These are phyloP conservation scores for Cuculus canorus DNA, from an alignment of 2,797 vertebrate genomes.

Conservation along the genomic window DNA sequence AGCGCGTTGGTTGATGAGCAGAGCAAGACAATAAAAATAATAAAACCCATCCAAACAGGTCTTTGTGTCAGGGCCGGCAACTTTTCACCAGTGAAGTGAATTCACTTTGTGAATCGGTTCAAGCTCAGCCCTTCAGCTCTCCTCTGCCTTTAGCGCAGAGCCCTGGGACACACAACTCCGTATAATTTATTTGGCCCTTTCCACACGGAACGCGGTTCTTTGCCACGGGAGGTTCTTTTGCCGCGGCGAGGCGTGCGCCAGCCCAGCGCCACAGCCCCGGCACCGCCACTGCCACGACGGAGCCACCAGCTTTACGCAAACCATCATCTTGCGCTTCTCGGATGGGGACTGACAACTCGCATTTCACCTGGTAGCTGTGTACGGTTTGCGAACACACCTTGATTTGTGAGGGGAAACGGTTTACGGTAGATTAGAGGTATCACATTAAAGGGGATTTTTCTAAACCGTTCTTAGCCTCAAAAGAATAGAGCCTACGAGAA, in stretches of 20 bases:
- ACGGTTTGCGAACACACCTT: rapidly evolving
- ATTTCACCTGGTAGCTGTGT: rapidly evolving
- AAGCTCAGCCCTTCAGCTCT: rapidly evolving
- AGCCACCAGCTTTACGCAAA: background rate
- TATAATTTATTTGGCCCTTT: rapidly evolving
- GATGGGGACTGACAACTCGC: background rate
- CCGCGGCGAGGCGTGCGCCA: rapidly evolving
- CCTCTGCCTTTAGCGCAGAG: background rate
- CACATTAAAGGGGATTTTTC: background rate
- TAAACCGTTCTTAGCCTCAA: rapidly evolving
- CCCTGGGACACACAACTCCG: rapidly evolving
- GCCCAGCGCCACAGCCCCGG: background rate
- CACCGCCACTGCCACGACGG: rapidly evolving
- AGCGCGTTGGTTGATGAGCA: background rate
- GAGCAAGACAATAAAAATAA: background rate
- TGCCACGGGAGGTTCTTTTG: background rate
- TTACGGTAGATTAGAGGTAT: rapidly evolving
- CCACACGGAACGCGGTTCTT: rapidly evolving
- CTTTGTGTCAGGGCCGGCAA: background rate
- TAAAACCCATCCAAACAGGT: rapidly evolving
- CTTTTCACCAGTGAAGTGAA: background rate
- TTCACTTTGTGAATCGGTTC: rapidly evolving
- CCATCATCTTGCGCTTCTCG: too few species aligned
- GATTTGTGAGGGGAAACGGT: rapidly evolving
- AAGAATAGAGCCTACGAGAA: background rate